phyloP scores from a whole-genome alignment of 2,888 invertebrate species.

The Uloborus plumipes region DNA sequence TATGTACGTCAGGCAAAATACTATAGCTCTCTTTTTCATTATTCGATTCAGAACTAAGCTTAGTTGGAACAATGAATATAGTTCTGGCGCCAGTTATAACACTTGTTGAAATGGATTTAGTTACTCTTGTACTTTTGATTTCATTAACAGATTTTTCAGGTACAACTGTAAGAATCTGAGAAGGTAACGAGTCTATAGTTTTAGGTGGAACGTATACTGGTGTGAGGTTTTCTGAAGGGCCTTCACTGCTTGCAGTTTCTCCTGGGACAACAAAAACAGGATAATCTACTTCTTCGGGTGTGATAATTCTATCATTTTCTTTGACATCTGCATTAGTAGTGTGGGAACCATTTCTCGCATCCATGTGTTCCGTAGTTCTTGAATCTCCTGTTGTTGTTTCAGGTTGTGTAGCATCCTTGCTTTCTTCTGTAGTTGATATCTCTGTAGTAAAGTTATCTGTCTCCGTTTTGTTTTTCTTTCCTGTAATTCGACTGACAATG shows the following conservation, averaged over 20 bases:
- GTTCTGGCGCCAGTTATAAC: conserved; percentile 64
- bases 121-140: neutral
- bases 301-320: neutral
- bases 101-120: conserved; percentile 47
- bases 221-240: conserved; percentile 1
- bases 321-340: neutral
- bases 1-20: neutral
- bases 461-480: conserved; percentile 61
- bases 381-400: conserved; percentile 15
- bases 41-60: conserved; percentile 17
- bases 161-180: neutral
- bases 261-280: conserved; percentile 42
- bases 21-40: neutral
- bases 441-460: conserved; percentile 16
- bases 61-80: conserved; percentile 57
- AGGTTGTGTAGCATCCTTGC: conserved; percentile 15
- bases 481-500: conserved; percentile 67
- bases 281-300: conserved; percentile 45
- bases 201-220: conserved; percentile 55
- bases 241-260: neutral
- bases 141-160: neutral
- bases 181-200: neutral
- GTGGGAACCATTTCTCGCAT: neutral
- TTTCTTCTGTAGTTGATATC: conserved; percentile 15
- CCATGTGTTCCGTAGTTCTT: conserved; percentile 8